Base-by-base conservation (phyloP, 2,888 invertebrate species). In the Noctua janthina region DNA sequence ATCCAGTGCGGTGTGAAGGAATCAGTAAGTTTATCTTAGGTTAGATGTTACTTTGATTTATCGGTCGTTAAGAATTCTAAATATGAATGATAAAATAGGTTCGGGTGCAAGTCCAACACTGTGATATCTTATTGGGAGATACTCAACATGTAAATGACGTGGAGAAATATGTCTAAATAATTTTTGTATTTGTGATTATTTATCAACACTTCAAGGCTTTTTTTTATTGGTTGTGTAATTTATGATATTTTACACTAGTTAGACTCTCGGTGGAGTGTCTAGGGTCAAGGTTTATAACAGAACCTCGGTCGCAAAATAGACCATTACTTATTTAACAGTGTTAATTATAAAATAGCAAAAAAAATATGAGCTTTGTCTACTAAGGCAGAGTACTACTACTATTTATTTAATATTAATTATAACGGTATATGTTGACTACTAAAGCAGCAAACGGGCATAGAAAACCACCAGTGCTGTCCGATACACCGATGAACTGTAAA, bases 31-130 rank as follows among this genome's bases (percentile, higher is more conserved):
- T 56, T 75, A 86, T 82, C 86, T 69, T 11, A 39, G 72, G 81
- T 81, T 73, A 85, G 68, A 46, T 39, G 13, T 69, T 72, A 81
- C 13, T 17, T 35, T 76, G 39, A 81, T 73, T 86, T 73, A 81
- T 59, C 35, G 15, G n/a, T 39, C 13, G 7, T 23, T 39, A 67
- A 62, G 51, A 13, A 54, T 83, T 78, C 56, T 43, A 35, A 56
- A 29, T 51, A 8, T 64, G 0, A n/a, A 13, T 10, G 23, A 64
- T 78, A 62, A 67, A 72, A 39, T 51, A 59, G 46, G 17, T 72
- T 78, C 46, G 59, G 71, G 23, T 49, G 7, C 11, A 75, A 81
- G 51, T 68, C n/a, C 35, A 49, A 29, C 17, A 64, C 54, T 59
- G 29, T 43, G 15, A 64, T 64, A 56, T 82, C 35, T 46, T 66